Percentiles rank a stretch among this genome's conserved stretches.
Evolutionary conservation across 2,797 vertebrate species (phyloP).

Genomic region (Distichodus sexfasciatus): DNA sequence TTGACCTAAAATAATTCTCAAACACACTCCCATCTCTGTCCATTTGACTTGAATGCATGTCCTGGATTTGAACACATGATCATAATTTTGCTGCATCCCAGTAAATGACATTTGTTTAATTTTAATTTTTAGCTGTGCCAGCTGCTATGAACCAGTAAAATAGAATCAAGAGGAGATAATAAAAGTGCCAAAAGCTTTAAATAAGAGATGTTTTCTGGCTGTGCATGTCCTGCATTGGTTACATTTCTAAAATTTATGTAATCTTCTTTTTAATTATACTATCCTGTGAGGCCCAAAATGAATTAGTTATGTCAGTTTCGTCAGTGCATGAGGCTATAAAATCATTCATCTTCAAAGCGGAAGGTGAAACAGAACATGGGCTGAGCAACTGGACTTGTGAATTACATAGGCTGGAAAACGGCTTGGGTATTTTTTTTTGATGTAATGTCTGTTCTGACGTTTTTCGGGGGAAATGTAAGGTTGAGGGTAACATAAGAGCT

Average conservation of each 20-base stretch:
- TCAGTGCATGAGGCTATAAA: neutral
- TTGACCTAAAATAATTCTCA: too few species aligned
- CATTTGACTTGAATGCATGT: too few species aligned
- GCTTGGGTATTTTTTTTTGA: neutral
- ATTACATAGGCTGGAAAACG: neutral
- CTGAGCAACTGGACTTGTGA: constrained; percentile 2
- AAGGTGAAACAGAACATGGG: constrained; percentile 3
- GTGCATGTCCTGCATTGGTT: neutral
- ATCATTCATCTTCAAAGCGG: constrained; percentile 3
- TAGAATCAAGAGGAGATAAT: too few species aligned
- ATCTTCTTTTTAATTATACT: neutral
- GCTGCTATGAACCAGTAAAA: neutral
- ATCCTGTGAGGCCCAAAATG: neutral
- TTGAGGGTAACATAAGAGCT: neutral
- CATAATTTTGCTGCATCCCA: too few species aligned
- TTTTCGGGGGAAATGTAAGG: neutral
- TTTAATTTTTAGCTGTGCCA: too few species aligned
- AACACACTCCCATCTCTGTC: too few species aligned
- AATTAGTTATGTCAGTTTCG: neutral
- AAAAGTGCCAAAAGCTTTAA: neutral
- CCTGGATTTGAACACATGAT: too few species aligned
- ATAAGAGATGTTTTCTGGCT: neutral
- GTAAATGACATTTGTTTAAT: too few species aligned
- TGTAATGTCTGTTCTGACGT: constrained; percentile 2
- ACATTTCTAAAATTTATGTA: neutral